Evolutionary conservation across 2,113 vertebrate species (phyloP).

Genomic region (Pomatorhinus ruficollis): DNA sequence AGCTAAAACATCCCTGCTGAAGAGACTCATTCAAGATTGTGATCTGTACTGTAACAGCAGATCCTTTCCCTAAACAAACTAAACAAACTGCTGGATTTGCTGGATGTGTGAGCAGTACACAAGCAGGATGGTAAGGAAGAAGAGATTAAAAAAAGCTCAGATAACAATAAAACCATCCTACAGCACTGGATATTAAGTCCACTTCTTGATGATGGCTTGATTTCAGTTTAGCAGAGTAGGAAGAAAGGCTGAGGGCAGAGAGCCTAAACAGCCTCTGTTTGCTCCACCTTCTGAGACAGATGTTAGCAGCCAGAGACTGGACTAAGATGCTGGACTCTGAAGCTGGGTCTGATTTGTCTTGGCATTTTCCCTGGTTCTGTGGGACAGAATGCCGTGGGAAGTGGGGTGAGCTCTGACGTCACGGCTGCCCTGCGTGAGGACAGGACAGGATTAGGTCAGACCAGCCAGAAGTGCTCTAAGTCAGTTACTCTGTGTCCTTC

Average conservation of each 20-base stretch:
- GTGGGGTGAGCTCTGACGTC: neutral
- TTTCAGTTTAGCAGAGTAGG: neutral
- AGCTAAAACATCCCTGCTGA: neutral
- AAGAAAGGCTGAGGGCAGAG: rapidly evolving
- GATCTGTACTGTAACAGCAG: neutral
- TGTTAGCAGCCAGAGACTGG: neutral
- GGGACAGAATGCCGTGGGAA: rapidly evolving
- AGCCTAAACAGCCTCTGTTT: neutral
- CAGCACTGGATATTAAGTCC: neutral
- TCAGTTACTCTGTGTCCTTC: neutral
- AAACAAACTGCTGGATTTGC: neutral
- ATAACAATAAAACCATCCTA: neutral
- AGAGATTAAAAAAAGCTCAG: neutral
- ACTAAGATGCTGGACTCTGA: rapidly evolving
- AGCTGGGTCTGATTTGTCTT: neutral
- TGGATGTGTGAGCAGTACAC: neutral
- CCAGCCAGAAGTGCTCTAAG: neutral
- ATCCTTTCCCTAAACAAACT: neutral
- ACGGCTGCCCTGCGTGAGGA: rapidly evolving
- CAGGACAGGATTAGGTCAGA: rapidly evolving
- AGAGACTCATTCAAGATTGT: neutral
- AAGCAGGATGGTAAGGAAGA: neutral
- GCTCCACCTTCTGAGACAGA: neutral
- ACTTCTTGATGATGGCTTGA: neutral
- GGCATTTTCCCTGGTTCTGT: neutral